These are phyloP conservation scores for Parnassius apollo DNA, from an alignment of 2,888 invertebrate genomes.

Conservation along the genomic window DNA sequence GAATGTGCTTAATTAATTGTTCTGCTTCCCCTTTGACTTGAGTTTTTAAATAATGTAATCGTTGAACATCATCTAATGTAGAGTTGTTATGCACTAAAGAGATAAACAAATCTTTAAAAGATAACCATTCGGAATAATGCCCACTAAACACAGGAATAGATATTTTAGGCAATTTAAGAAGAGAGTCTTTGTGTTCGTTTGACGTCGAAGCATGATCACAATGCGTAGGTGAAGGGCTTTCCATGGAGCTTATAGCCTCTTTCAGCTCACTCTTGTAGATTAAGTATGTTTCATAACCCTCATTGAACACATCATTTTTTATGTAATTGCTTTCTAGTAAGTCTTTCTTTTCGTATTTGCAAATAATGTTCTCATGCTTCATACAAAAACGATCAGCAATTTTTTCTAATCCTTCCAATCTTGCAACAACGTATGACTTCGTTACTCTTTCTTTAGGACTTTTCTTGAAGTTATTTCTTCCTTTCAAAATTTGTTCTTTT, in stretches of 20 bases:
- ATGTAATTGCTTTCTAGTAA: background rate
- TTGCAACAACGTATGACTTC: no score
- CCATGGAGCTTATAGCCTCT: background rate
- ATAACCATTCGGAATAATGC: background rate
- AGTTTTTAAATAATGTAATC: constrained; percentile 7
- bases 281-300: background rate
- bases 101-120: background rate
- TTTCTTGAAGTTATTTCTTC: no score
- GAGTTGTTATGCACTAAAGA: constrained; percentile 1
- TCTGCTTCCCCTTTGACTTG: background rate
- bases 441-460: no score
- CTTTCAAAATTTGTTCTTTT: no score
- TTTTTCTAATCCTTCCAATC: no score
- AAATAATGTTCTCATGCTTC: no score
- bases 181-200: background rate
- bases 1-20: background rate
- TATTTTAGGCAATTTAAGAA: background rate
- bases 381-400: no score
- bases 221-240: background rate
- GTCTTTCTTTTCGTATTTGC: background rate
- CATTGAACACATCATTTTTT: background rate
- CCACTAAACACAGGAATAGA: background rate
- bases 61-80: background rate
- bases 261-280: background rate
- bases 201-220: background rate